Evolutionary conservation across 1,140 invertebrate species (phyloP).

Genomic region (Lordiphosa mommai): DNA sequence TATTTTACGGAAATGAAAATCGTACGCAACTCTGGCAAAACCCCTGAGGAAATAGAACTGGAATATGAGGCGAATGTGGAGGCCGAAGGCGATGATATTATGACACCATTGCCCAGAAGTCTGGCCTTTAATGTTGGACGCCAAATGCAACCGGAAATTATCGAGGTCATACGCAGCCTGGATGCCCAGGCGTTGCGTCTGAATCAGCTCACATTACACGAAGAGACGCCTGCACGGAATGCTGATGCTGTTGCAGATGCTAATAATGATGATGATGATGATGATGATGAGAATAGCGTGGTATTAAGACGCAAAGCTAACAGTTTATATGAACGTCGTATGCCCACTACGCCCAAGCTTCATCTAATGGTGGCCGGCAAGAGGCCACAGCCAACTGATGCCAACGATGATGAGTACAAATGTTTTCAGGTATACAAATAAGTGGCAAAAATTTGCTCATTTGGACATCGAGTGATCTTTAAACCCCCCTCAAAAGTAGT

Average conservation of each 20-base stretch:
- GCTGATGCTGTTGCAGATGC: not conserved
- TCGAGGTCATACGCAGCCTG: slow-evolving; percentile 68
- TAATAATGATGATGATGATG: slow-evolving; percentile 4
- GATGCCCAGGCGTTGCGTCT: slow-evolving; percentile 60
- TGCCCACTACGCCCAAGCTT: slow-evolving; percentile 64
- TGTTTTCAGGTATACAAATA: slow-evolving; percentile 46
- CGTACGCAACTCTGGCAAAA: slow-evolving; percentile 44
- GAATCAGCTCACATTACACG: slow-evolving; percentile 54
- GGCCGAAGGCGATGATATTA: slow-evolving; percentile 64
- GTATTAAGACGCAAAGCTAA: slow-evolving; percentile 43
- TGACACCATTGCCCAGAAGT: slow-evolving; percentile 68
- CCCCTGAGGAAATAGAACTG: slow-evolving; percentile 70
- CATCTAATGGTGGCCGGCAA: slow-evolving; percentile 50
- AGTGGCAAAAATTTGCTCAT: no score
- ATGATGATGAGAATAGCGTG: slow-evolving; percentile 37
- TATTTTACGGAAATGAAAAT: slow-evolving; percentile 50
- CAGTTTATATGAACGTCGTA: slow-evolving; percentile 63
- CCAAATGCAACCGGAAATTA: slow-evolving; percentile 64
- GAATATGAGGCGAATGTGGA: slow-evolving; percentile 66
- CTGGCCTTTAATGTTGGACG: slow-evolving; percentile 40
- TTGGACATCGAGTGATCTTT: no score
- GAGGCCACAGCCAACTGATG: slow-evolving; percentile 2
- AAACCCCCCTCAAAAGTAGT: no score
- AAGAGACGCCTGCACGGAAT: slow-evolving; percentile 2
- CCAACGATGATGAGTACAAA: slow-evolving; percentile 48